Evolutionary conservation across 2,888 invertebrate genomes (phyloP).

Genomic region (Leptothorax acervorum): DNA sequence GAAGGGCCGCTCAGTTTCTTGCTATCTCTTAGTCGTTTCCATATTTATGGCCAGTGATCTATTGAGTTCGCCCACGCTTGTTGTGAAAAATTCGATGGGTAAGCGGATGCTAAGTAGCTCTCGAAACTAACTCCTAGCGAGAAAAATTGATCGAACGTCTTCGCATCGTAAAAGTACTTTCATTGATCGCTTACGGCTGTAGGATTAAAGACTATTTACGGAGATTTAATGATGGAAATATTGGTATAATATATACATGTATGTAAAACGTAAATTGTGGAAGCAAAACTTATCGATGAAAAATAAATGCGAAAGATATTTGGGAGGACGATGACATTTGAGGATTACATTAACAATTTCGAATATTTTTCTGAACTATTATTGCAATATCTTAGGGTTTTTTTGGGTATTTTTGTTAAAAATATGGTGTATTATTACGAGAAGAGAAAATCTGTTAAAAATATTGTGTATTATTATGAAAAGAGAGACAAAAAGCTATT

Average conservation of each 20-base stretch:
- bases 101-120: constrained; percentile 74
- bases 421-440: background rate
- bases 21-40: constrained; percentile 41
- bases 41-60: constrained; percentile 76
- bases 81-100: constrained; percentile 71
- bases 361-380: background rate
- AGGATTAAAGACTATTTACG: constrained; percentile 14
- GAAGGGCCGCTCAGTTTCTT: constrained; percentile 62
- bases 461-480: background rate
- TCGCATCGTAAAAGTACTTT: constrained; percentile 12
- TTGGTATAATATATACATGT: background rate
- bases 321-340: background rate
- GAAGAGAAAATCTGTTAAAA: background rate
- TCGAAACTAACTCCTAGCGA: constrained; percentile 65
- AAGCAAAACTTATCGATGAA: background rate
- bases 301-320: constrained; percentile 2
- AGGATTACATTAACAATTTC: background rate
- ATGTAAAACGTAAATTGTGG: background rate
- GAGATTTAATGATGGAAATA: constrained; percentile 9
- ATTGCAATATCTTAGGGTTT: background rate
- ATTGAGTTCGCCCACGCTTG: constrained; percentile 65
- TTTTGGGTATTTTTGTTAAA: background rate
- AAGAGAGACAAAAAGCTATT: background rate
- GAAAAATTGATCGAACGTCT: constrained; percentile 33
- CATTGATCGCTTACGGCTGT: background rate